Percentiles rank a stretch among this genome's conserved stretches.
phyloP scores from a whole-genome alignment of 1,140 invertebrate genomes.

The Homarus americanus region DNA sequence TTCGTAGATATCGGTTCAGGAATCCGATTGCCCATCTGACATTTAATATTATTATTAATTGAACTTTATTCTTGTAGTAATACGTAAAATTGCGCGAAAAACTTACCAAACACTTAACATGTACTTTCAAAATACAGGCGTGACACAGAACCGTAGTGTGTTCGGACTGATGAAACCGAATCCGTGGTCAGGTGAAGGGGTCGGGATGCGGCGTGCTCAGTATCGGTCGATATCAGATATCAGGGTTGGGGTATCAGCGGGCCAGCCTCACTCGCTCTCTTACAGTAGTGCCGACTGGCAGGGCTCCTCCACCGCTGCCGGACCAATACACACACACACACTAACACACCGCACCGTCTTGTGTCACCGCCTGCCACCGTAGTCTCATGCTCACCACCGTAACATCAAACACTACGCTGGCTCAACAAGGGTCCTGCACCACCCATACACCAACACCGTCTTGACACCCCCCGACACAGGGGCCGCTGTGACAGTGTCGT shows the following conservation, averaged over 20 bases:
- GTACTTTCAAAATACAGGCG: not conserved
- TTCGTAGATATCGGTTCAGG: not conserved
- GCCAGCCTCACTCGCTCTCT: constrained; percentile 73
- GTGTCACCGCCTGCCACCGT: not conserved
- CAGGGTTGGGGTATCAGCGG: constrained; percentile 74
- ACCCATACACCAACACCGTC: not conserved
- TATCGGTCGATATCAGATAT: constrained; percentile 75
- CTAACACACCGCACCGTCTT: not conserved
- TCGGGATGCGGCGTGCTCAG: constrained; percentile 56
- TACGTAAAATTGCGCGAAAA: not conserved
- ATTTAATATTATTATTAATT: not conserved
- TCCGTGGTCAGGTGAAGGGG: constrained; percentile 48
- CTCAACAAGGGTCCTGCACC: not conserved
- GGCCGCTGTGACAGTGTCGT: not conserved
- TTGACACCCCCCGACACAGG: not conserved
- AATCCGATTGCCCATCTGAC: not conserved
- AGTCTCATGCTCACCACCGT: constrained; percentile 11
- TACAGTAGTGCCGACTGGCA: constrained; percentile 58
- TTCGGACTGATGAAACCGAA: constrained; percentile 37
- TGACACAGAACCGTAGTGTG: not conserved
- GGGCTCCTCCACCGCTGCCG: constrained; percentile 29
- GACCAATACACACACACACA: not conserved
- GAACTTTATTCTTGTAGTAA: no score
- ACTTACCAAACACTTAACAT: not conserved
- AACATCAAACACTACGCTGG: not conserved